Conservation (phyloP, 2,888 invertebrate genomes). For the Meliscaeva auricollis region DNA sequence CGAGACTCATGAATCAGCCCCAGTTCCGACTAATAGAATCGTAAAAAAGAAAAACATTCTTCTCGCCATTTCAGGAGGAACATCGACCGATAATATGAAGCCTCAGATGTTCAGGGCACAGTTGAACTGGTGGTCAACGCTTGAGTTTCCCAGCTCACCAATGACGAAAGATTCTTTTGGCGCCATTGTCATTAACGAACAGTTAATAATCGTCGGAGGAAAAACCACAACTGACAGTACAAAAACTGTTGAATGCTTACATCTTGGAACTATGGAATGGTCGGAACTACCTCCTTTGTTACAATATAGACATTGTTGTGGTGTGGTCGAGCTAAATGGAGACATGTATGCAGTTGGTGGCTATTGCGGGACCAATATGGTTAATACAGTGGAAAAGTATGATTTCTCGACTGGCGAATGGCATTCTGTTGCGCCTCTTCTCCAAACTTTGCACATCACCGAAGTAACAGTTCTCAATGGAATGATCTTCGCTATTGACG, state of each 20-base stretch:
- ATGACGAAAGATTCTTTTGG: not conserved
- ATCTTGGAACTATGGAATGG: slow-evolving; percentile 12
- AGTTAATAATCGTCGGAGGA: slow-evolving; percentile 26
- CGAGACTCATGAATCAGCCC: fast-evolving
- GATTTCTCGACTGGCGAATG: not conserved
- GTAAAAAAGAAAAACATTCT: slow-evolving; percentile 2
- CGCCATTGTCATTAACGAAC: not conserved
- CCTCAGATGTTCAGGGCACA: not conserved
- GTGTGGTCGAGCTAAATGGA: slow-evolving; percentile 17
- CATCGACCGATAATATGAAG: not conserved
- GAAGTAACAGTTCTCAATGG: not conserved
- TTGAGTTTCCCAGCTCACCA: not conserved
- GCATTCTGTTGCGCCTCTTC: not conserved
- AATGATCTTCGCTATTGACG: not conserved
- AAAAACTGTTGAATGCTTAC: slow-evolving; percentile 10
- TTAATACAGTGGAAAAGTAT: slow-evolving; percentile 6
- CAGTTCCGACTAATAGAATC: not conserved
- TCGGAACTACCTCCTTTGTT: slow-evolving; percentile 8
- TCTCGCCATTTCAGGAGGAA: not conserved
- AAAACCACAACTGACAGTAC: not conserved
- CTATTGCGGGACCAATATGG: not conserved
- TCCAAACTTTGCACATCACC: not conserved
- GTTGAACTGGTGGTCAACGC: slow-evolving; percentile 16
- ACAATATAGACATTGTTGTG: not conserved
- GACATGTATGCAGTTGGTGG: slow-evolving; percentile 38